Conservation (phyloP, 2,888 invertebrate species). For the Drosophila pseudotakahashii region DNA sequence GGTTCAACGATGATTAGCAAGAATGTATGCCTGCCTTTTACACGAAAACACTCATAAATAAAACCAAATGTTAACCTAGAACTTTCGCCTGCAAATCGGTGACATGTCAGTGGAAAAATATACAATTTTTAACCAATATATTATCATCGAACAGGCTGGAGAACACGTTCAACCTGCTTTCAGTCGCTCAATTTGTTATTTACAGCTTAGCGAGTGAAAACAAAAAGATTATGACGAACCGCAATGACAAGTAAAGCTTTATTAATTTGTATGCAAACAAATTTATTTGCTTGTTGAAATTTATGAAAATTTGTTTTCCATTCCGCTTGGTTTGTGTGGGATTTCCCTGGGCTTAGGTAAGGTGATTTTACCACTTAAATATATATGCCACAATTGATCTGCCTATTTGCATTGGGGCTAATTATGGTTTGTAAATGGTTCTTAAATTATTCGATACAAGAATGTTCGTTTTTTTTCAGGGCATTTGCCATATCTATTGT, state of each 20-base stretch:
- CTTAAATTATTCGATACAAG: constrained; percentile 51
- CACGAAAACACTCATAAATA: neutral
- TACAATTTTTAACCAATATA: constrained; percentile 26
- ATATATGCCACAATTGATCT: constrained; percentile 31
- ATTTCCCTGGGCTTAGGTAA: constrained; percentile 1
- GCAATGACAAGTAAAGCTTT: constrained; percentile 51
- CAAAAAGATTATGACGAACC: constrained; percentile 46
- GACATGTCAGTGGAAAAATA: constrained; percentile 30
- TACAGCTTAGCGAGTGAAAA: constrained; percentile 49
- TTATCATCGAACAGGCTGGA: constrained; percentile 6
- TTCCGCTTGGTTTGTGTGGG: neutral
- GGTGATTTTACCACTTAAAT: neutral
- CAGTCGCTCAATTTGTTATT: constrained; percentile 38
- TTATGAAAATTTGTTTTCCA: constrained; percentile 45
- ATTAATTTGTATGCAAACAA: constrained; percentile 68
- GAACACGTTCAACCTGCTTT: constrained; percentile 67
- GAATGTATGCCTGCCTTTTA: constrained; percentile 43
- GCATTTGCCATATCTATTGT: constrained; percentile 17
- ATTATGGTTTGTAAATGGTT: constrained; percentile 33
- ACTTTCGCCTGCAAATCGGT: constrained; percentile 1
- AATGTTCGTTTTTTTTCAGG: constrained; percentile 11
- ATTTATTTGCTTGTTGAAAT: constrained; percentile 48
- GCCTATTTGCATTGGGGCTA: constrained; percentile 33
- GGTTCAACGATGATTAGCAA: constrained; percentile 35
- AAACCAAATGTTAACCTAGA: neutral